Evolutionary conservation across 2,888 invertebrate genomes (phyloP).

Genomic region (Pogonocherus hispidulus): DNA sequence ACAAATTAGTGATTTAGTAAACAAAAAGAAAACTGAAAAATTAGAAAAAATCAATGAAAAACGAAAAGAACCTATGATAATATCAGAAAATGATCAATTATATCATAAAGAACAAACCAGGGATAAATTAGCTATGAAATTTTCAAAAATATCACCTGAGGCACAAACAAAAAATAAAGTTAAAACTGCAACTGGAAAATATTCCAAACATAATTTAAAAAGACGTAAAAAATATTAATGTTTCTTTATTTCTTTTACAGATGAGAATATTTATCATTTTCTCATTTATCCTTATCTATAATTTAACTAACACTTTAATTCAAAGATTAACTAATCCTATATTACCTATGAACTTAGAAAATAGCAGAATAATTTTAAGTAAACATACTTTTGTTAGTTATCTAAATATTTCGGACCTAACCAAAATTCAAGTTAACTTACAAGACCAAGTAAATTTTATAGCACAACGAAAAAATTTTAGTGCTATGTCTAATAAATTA

Average conservation of each 20-base stretch:
- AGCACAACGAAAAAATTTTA: not conserved
- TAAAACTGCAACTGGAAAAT: constrained; percentile 15
- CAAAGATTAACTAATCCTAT: constrained; percentile 10
- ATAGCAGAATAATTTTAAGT: constrained; percentile 5
- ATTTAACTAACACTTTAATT: not conserved
- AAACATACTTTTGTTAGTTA: constrained; percentile 8
- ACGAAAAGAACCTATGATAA: not conserved
- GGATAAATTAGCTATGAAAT: constrained; percentile 10
- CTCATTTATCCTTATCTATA: not conserved
- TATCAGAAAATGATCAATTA: too few species aligned
- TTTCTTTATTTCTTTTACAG: not conserved
- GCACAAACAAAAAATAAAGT: constrained; percentile 24
- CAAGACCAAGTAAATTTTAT: not conserved
- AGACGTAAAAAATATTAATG: constrained; percentile 18
- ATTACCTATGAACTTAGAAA: constrained; percentile 5
- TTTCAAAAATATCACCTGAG: constrained; percentile 4
- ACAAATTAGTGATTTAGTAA: too few species aligned
- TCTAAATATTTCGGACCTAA: constrained; percentile 15
- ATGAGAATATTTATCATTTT: not conserved
- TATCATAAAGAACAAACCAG: constrained; percentile 11
- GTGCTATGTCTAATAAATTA: constrained; percentile 1
- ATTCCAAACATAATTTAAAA: constrained; percentile 19
- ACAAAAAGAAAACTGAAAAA: too few species aligned
- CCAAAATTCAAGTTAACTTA: constrained; percentile 9
- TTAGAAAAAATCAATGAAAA: not conserved